Percentiles rank a stretch among this genome's conserved stretches.
phyloP scores from a whole-genome alignment of 1,140 invertebrate species.

The Heliconius hermathena region DNA sequence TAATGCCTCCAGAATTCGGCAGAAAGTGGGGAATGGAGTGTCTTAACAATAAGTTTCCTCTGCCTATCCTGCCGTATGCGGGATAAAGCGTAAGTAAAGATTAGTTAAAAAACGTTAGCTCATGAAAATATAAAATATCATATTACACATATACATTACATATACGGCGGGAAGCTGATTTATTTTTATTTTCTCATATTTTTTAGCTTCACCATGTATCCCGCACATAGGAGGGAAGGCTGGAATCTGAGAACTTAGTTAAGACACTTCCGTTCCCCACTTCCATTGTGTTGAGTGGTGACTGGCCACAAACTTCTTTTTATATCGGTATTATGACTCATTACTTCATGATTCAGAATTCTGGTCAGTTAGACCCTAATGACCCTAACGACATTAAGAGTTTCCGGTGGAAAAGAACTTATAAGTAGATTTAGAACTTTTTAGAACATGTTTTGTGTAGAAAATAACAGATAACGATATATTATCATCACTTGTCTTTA shows the following conservation, averaged over 20 bases:
- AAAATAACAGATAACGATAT: slow-evolving; percentile 1
- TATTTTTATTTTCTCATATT: neutral
- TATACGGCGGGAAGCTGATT: too few relatives aligned
- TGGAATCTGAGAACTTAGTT: neutral
- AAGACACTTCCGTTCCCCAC: neutral
- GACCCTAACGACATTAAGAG: neutral
- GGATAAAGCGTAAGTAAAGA: too few relatives aligned
- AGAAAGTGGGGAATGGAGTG: too few relatives aligned
- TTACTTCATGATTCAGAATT: neutral
- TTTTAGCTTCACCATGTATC: neutral
- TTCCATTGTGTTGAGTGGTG: neutral
- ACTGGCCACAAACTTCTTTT: neutral
- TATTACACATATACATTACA: neutral
- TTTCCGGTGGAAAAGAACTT: neutral
- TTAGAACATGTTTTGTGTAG: neutral
- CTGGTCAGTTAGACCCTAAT: neutral
- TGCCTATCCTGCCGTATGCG: too few relatives aligned
- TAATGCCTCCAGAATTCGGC: too few relatives aligned
- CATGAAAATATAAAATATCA: too few relatives aligned
- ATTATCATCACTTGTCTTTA: too few relatives aligned
- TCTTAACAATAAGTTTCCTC: too few relatives aligned
- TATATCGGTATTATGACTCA: neutral
- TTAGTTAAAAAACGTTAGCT: too few relatives aligned
- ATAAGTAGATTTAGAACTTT: neutral
- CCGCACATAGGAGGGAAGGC: neutral